Evolutionary conservation across 2,113 vertebrate species (phyloP).

Genomic region (Pheucticus melanocephalus): DNA sequence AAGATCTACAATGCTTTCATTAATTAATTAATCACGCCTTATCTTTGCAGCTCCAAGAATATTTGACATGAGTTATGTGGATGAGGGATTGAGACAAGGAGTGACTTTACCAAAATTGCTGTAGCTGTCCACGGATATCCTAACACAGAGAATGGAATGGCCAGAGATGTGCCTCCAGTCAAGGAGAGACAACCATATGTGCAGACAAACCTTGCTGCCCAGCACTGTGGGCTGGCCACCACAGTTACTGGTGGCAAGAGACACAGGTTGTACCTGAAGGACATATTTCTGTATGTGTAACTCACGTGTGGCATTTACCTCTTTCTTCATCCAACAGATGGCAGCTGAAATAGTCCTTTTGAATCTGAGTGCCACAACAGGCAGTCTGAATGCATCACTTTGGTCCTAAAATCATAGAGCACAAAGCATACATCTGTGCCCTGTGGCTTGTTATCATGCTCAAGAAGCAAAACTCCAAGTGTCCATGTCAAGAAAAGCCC

Average conservation of each 20-base stretch:
- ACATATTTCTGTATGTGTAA: not conserved
- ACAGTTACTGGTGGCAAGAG: not conserved
- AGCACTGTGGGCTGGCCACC: not conserved
- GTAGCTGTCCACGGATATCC: not conserved
- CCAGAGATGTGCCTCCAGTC: not conserved
- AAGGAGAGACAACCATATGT: not conserved
- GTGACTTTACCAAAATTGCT: not conserved
- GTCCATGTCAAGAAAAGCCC: not conserved
- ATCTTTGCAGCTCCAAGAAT: not conserved
- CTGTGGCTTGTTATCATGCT: not conserved
- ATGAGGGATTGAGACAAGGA: not conserved
- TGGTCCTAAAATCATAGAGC: not conserved
- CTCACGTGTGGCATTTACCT: not conserved
- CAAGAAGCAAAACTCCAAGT: not conserved
- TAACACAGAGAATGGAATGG: not conserved
- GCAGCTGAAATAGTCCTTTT: not conserved
- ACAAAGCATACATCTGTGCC: not conserved
- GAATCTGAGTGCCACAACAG: not conserved
- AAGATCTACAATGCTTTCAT: not conserved
- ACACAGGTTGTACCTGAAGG: not conserved
- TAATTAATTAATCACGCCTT: not conserved
- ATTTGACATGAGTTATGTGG: not conserved
- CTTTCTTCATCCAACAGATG: not conserved
- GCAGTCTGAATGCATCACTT: not conserved
- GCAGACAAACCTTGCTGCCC: not conserved